Evolutionary conservation across 1,140 invertebrate genomes (phyloP), one percentile per base, ranked within the genome.

Genomic region (Penaeus vannamei): DNA sequence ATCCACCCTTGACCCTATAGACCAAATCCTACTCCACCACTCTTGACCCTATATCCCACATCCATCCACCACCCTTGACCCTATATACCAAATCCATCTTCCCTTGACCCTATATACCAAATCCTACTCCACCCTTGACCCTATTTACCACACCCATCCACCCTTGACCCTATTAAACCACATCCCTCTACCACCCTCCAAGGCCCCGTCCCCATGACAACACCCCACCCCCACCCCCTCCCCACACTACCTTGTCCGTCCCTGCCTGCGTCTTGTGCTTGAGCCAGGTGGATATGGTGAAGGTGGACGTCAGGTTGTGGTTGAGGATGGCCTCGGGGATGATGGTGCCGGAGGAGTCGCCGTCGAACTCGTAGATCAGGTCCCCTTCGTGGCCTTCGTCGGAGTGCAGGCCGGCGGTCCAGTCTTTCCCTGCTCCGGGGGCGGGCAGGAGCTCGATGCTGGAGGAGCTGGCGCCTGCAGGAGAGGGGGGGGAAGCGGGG

Each of bases 351-450:
- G 94, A 94, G 77, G 92, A 92, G 32, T 94, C 94, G 0, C 98
- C 98, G 93, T 98, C 98, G 93, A 99, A 99, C 92, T 97, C 97
- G 93, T 98, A 99, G 92, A 99, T 97, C 91, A 98, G 96, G 93
- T 99, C 98, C 72, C 96, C 95, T 92, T 97, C 96, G 85, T 96
- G 94, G 1, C 98, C 98, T 92, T 98, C 97, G 92, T 99, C 98
- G 20, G 96, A 96, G 85, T 97, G 97, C 36, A 99, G 93, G 7
- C 95, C 95, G 84, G 96, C 96, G 0, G 97, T 98, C 97, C 97
- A 98, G 92, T 97, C 95, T 22, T 96, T 95, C 46, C 93, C 95
- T 0, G 95, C 95, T 72, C 96, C 96, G 0, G 97, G 96, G 59
- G 95, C 96, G 0, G 98, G 98, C n/a, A 99, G 94, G 12, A 99